Percentiles rank a stretch among this genome's conserved stretches.
These are phyloP conservation scores for Siniperca undulata DNA, from an alignment of 2,797 vertebrate genomes.

Conservation along the genomic window DNA sequence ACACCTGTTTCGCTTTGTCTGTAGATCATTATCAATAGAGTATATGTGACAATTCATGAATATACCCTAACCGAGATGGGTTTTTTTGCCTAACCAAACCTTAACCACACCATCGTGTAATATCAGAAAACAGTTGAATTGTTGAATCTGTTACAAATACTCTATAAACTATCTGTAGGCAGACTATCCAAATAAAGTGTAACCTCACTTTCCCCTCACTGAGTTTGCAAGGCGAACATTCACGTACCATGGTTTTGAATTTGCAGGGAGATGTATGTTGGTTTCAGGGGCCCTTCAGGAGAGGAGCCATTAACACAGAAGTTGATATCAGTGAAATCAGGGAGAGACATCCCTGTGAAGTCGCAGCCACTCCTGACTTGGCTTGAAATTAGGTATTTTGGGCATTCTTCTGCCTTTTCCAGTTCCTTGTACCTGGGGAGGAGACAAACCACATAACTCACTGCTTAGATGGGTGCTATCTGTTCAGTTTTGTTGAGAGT, in stretches of 20 bases:
- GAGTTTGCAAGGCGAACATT: not conserved
- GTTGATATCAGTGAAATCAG: constrained; percentile 81
- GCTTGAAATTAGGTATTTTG: constrained; percentile 60
- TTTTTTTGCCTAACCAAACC: too few relatives aligned
- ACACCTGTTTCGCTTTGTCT: too few relatives aligned
- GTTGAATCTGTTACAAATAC: too few relatives aligned
- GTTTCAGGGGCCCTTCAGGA: constrained; percentile 50
- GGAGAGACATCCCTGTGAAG: constrained; percentile 66
- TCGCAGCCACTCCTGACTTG: constrained; percentile 74
- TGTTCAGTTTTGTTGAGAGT: not conserved
- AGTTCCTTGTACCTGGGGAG: constrained; percentile 77
- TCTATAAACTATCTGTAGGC: too few relatives aligned
- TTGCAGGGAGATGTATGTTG: constrained; percentile 74
- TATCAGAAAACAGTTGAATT: too few relatives aligned
- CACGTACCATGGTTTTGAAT: constrained; percentile 81
- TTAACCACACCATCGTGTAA: too few relatives aligned
- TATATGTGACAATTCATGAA: too few relatives aligned
- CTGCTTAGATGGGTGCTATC: not conserved
- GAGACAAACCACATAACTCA: not conserved
- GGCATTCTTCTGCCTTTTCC: constrained; percentile 75
- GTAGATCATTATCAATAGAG: too few relatives aligned
- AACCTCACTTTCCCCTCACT: not conserved
- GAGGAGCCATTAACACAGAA: constrained; percentile 84
- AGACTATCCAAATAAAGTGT: too few relatives aligned
- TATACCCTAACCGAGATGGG: too few relatives aligned